These are phyloP conservation scores for Olivierus martensii DNA, from an alignment of 1,140 invertebrate genomes.

Conservation along the genomic window DNA sequence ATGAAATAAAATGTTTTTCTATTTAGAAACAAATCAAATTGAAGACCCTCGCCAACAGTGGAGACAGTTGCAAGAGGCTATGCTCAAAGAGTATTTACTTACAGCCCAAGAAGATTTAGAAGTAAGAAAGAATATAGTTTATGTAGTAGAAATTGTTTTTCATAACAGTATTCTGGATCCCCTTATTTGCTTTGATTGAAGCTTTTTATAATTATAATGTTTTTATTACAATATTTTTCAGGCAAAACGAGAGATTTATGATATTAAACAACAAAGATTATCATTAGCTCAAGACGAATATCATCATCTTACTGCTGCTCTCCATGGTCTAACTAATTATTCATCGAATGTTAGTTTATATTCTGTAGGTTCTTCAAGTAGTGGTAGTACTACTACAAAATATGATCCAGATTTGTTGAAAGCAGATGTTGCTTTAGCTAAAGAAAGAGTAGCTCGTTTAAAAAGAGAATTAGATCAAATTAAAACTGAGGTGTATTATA, in stretches of 20 bases:
- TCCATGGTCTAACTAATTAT: constrained; percentile 42
- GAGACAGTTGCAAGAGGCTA: constrained; percentile 85
- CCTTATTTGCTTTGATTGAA: no score
- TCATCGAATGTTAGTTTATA: constrained; percentile 16
- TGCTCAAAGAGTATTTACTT: constrained; percentile 89
- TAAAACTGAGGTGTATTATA: constrained; percentile 76
- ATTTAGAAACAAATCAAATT: constrained; percentile 80
- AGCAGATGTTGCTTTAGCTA: constrained; percentile 76
- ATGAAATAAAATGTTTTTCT: no score
- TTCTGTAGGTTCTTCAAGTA: constrained; percentile 44
- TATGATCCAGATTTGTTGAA: constrained; percentile 89
- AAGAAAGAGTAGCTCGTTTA: constrained; percentile 71
- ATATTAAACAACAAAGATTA: constrained; percentile 85
- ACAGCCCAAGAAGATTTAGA: constrained; percentile 87
- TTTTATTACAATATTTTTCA: constrained; percentile 41
- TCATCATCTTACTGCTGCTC: constrained; percentile 76
- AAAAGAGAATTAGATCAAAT: constrained; percentile 84
- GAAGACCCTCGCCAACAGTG: constrained; percentile 93
- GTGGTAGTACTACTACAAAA: constrained; percentile 73
- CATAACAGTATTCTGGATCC: no score
- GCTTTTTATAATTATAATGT: no score
- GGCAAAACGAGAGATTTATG: constrained; percentile 92
- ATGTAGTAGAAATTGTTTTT: no score
- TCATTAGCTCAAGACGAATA: constrained; percentile 89
- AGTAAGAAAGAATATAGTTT: constrained; percentile 43